phyloP scores from a whole-genome alignment of 92 coral and sea anemone species.

The Parazoanthus swiftii region DNA sequence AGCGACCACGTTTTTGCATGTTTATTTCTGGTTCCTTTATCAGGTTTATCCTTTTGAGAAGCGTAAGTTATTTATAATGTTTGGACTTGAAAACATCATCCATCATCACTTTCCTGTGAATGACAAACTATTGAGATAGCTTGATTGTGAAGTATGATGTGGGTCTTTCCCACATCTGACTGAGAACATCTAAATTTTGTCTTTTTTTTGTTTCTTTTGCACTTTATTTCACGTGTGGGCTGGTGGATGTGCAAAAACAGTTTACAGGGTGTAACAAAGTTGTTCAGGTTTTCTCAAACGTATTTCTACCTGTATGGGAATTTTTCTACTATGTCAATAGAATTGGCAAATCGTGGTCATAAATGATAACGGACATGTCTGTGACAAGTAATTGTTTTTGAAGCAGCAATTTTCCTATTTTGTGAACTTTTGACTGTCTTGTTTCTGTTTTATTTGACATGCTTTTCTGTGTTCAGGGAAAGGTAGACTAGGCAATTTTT shows the following conservation, averaged over 20 bases:
- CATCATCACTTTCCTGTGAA: not conserved
- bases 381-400: too few species aligned
- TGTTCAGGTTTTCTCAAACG: not conserved
- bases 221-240: not conserved
- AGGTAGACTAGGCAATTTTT: too few species aligned
- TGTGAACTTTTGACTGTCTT: not conserved
- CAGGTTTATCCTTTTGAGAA: not conserved
- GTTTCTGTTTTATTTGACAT: too few species aligned
- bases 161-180: not conserved
- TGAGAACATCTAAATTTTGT: not conserved
- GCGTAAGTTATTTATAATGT: not conserved
- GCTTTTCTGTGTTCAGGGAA: not conserved
- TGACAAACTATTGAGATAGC: not conserved
- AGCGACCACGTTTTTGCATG: not conserved
- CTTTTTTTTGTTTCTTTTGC: not conserved
- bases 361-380: too few species aligned
- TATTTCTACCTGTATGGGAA: not conserved
- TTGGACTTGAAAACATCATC: not conserved
- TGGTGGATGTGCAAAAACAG: not conserved
- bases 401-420: not conserved
- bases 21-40: not conserved
- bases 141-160: not conserved
- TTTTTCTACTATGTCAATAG: not conserved
- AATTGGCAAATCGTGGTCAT: too few species aligned
- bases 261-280: slow-evolving; percentile 20